Evolutionary conservation across 2,888 invertebrate genomes (phyloP).

Genomic region (Rapana venosa): DNA sequence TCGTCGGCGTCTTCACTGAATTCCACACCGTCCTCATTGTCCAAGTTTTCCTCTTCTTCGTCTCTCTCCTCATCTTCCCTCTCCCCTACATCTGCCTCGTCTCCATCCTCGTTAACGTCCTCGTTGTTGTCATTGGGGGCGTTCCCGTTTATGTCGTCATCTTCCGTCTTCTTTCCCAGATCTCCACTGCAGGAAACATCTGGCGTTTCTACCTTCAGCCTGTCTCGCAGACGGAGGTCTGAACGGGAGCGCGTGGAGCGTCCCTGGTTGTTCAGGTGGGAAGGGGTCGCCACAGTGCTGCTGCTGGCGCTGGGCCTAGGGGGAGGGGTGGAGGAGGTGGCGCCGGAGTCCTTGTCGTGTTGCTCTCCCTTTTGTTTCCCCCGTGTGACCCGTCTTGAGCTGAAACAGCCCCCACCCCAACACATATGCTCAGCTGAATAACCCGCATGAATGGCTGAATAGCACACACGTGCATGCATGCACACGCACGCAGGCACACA

Average conservation of each 20-base stretch:
- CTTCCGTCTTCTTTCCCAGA: not conserved
- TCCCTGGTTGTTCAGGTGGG: conserved; percentile 6
- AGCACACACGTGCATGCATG: no score
- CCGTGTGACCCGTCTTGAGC: not conserved
- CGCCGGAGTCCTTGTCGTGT: not conserved
- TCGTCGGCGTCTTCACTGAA: conserved; percentile 6
- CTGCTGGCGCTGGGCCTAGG: not conserved
- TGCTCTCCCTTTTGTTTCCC: not conserved
- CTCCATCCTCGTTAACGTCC: not conserved
- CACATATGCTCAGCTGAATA: no score
- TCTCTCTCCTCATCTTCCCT: not conserved
- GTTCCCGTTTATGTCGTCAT: not conserved
- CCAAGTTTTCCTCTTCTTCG: not conserved
- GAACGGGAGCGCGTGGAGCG: conserved; percentile 36
- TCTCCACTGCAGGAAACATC: not conserved
- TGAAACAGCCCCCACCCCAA: not conserved
- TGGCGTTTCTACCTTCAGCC: conserved; percentile 18
- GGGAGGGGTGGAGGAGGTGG: not conserved
- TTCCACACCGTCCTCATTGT: not conserved
- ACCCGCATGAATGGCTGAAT: no score
- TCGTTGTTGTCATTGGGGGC: not conserved
- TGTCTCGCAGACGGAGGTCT: conserved; percentile 27
- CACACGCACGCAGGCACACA: no score
- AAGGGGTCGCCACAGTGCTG: conserved; percentile 34
- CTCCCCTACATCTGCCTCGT: not conserved